Base-by-base conservation (phyloP, 2,113 vertebrate species). In the Grallaria varia region DNA sequence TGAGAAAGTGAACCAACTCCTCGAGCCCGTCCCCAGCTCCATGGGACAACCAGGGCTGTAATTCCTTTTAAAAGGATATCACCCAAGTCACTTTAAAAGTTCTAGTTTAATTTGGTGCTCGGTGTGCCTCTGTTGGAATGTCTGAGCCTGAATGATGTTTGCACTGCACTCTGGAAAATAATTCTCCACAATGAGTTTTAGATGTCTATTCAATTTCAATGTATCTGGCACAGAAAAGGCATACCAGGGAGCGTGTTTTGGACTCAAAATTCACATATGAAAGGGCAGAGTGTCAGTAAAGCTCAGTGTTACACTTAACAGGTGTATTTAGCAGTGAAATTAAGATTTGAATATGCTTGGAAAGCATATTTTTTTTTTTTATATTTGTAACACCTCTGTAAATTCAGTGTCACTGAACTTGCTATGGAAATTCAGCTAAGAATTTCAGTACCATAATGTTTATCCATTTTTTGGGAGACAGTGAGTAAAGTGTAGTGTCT, bases 401-500 rank as follows among this genome's bases (percentile, higher is more conserved):
- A 84, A 58, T 49, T 81, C n/a, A 27, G n/a, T 35, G 68, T 73
- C 31, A 8, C 25, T 40, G 53, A 60, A 93, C 79, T 35, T 55
- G 37, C 64, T 45, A 44, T 8, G 21, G 72, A 66, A 93, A 87
- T 78, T 80, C 84, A 60, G 47, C 44, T 20, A 47, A 56, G 33
- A 87, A 60, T 87, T 83, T 59, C 39, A 40, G 64, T 14, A 60
- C 22, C 58, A 40, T 40, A 37, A 31, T 17, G 16, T 53, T 89
- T 62, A 62, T 42, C 67, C 60, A 14, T 52, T 69, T 88, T 88
- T 84, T 53, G 80, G 78, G 28, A 88, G 97, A 88, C 94, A 96
- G 89, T 82, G 97, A 97, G 84, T 82, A 96, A 94, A 96, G 52
- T 66, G 80, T 64, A 44, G 42, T 44, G 42, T 93, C 76, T 86